A percentile compares a stretch with the other conserved stretches of the same genome.
These are phyloP conservation scores for Masnerella sp. DNA, from an alignment of 2,888 invertebrate species.

Conservation along the genomic window DNA sequence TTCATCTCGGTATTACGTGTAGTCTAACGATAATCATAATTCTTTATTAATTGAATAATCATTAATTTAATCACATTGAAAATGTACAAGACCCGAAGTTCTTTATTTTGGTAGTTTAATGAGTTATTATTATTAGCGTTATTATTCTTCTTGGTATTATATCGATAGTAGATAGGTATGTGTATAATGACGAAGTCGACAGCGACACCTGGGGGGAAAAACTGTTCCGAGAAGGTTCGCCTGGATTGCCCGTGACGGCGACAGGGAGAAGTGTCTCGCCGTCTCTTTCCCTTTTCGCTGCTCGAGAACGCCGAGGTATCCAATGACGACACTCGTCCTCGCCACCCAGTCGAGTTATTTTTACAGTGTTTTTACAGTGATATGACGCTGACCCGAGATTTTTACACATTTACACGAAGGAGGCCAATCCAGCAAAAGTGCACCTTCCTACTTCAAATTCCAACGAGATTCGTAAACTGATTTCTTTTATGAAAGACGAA, in stretches of 20 bases:
- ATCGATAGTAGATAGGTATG: constrained; percentile 36
- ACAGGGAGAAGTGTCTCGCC: constrained; percentile 51
- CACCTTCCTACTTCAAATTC: no score
- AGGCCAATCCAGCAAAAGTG: neutral
- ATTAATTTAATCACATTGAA: constrained; percentile 63
- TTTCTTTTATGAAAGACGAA: no score
- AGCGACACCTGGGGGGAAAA: constrained; percentile 17
- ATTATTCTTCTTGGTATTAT: constrained; percentile 9
- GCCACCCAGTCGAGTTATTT: neutral
- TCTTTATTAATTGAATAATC: constrained; percentile 48
- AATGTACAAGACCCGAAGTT: constrained; percentile 62
- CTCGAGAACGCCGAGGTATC: constrained; percentile 19
- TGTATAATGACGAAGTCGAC: constrained; percentile 33
- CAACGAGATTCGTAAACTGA: no score
- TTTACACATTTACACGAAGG: neutral
- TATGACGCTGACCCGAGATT: neutral
- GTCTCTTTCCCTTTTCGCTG: neutral
- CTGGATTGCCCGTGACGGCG: constrained; percentile 31
- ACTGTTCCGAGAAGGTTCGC: constrained; percentile 14
- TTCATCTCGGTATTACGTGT: constrained; percentile 42
- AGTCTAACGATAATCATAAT: constrained; percentile 53
- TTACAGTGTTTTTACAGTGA: constrained; percentile 7
- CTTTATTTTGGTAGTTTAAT: constrained; percentile 21
- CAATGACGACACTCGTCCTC: constrained; percentile 2
- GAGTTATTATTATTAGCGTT: neutral